These are phyloP conservation scores for Tyrannus savana DNA, from an alignment of 2,113 vertebrate species.

Conservation along the genomic window DNA sequence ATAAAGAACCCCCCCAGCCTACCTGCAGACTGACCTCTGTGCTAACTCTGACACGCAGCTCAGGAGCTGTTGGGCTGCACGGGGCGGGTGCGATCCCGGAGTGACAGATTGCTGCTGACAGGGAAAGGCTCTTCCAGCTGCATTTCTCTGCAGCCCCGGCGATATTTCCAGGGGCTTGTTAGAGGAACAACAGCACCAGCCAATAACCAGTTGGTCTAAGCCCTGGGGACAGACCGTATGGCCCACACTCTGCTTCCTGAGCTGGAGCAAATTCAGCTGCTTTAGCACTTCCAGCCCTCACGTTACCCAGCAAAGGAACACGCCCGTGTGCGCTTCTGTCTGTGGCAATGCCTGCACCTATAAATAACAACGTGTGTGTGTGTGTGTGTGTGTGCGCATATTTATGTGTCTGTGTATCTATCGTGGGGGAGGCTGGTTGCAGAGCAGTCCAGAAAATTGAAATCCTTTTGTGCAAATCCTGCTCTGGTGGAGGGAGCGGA, in stretches of 20 bases:
- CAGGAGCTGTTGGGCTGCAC: conserved; percentile 20
- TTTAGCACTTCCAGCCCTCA: neutral
- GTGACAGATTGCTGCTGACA: conserved; percentile 63
- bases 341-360: neutral
- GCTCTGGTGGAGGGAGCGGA: neutral
- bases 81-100: neutral
- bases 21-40: conserved; percentile 51
- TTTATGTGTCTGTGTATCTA: neutral
- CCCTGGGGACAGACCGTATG: conserved; percentile 52
- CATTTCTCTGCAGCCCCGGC: conserved; percentile 50
- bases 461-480: conserved; percentile 10
- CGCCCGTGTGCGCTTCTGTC: neutral
- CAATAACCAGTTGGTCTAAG: conserved; percentile 49
- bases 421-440: neutral
- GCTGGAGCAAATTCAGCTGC: conserved; percentile 39
- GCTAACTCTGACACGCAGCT: neutral
- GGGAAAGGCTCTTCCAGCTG: conserved; percentile 44
- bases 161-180: conserved; percentile 57
- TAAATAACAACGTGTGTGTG: conserved; percentile 7
- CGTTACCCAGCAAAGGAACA: neutral
- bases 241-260: conserved; percentile 36
- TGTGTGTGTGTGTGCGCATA: neutral
- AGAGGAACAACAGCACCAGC: conserved; percentile 49
- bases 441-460: neutral
- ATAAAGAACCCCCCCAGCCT: neutral